Base-by-base conservation (phyloP, 2,797 vertebrate genomes). In the Eptatretus atami region DNA sequence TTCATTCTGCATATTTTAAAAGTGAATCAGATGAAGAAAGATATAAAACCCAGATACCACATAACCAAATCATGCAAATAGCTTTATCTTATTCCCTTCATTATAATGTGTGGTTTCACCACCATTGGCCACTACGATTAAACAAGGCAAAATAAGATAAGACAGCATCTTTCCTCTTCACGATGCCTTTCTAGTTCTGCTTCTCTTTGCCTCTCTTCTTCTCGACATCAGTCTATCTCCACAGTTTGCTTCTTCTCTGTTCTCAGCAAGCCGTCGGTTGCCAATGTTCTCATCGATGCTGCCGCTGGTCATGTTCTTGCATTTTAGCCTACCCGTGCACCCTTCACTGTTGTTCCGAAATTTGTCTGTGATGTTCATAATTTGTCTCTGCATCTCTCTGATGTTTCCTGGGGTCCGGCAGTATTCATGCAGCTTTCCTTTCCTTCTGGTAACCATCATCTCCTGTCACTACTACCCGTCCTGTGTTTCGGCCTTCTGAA, bases 341-440 rank as follows among this genome's bases (percentile, higher is more conserved):
- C 52, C 86, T 77, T 52, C 84, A 81, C 70, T 95, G 88, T 83
- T 95, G 88, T 81, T 86, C 82, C 71, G 84, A 82, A 52, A 86
- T 76, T 24, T 82, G 70, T 67, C 82, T 72, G 69, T 82, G 75
- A 70, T 84, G 82, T 19, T 19, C 19, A 19, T 19, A 19, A 19
- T 19, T 66, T 86, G 82, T 70, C 83, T 84, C 75, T 86, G 82
- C 72, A 84, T 81, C 71, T 86, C 82, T n/a, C 0, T 84, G 84
- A 53, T 82, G 80, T 53, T 86, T 86, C 84, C 84, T 82, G 55
- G 81, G 75, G 71, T 84, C 82, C 72, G 84, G 70, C 64, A 86
- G 77, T 69, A 84, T 82, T 68, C 82, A 76, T 86, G 83, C 64
- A 83, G 84, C 63, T 84, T 82, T 67, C 84, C 82, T 69, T 84